Base-by-base conservation (phyloP, 1,140 invertebrate genomes). In the Trachymyrmex cornetzi region DNA sequence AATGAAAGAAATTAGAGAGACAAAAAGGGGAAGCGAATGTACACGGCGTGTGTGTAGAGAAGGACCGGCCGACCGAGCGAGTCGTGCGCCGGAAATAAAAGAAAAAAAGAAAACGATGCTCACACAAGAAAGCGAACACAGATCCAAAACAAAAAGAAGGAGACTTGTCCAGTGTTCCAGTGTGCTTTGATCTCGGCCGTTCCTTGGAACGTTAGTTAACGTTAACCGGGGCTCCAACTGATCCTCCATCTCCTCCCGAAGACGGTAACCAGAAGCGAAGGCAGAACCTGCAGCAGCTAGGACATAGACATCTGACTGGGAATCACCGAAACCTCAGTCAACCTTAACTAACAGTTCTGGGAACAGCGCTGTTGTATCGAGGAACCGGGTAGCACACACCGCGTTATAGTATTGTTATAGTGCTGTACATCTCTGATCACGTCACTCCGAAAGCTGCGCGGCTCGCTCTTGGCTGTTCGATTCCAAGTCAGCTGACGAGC, bases 81-180 rank as follows among this genome's bases (percentile, higher is more conserved):
- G 64, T 87, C 77, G 90, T 89, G 85, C 24, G 80, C 80, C 80
- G 69, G 90, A 89, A 88, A 87, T 88, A 38, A 82, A 72, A 67
- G 50, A 59, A 72, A 71, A 71, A 75, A 75, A 57, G n/a, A 69
- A 64, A 34, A 77, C 30, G 27, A 61, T 74, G 80, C 80, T 84
- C 80, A 82, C 80, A 74, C 80, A 55, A 66, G 61, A 85, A 79
- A 79, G 74, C 48, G 61, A 66, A 85, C 59, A 79, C 11, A 85
- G 74, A 85, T 74, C 55, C 6, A 50, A 63, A 77, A 75, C 61
- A 48, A 85, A 59, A 59, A 44, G 22, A 61, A 27, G 44, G 44
- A 74, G 24, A 84, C 24, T 82, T 48, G 57, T 61, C 38, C 34
- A 82, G 66, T 72, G 64, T 80, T 80, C 63, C 48, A 48, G 30